phyloP scores from a whole-genome alignment of 2,888 invertebrate genomes.

The Cecidostiba fungosa region DNA sequence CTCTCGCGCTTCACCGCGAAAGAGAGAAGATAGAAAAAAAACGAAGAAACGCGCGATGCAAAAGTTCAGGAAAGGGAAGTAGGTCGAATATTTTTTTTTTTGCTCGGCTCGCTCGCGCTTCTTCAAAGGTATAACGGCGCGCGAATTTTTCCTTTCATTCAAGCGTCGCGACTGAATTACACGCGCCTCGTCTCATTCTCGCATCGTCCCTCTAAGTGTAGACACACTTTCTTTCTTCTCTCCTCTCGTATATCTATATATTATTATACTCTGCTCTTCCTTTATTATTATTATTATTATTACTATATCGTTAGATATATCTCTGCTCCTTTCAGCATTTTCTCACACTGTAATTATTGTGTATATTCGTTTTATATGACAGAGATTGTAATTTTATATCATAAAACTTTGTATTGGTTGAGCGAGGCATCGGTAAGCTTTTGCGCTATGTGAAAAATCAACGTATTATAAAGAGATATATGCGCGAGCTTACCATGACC shows the following conservation, averaged over 20 bases:
- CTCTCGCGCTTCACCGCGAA: background rate
- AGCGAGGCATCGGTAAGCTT: constrained; percentile 31
- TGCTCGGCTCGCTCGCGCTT: constrained; percentile 7
- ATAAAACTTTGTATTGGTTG: too few species aligned
- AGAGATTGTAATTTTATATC: constrained; percentile 51
- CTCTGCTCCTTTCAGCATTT: constrained; percentile 49
- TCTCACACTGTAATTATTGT: constrained; percentile 49
- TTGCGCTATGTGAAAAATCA: background rate
- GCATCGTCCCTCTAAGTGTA: background rate
- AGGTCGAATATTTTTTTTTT: constrained; percentile 58
- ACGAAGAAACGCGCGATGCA: background rate
- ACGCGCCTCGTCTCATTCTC: constrained; percentile 36
- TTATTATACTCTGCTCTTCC: background rate
- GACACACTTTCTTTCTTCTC: constrained; percentile 13
- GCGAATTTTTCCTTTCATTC: constrained; percentile 45
- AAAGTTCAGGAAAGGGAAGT: constrained; percentile 53
- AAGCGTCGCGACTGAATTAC: constrained; percentile 4
- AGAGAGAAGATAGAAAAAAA: constrained; percentile 25
- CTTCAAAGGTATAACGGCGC: constrained; percentile 24
- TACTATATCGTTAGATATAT: constrained; percentile 50
- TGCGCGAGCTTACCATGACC: constrained; percentile 29
- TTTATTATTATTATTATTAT: constrained; percentile 29
- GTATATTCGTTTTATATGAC: constrained; percentile 22
- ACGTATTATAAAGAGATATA: background rate
- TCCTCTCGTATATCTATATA: background rate